These are phyloP conservation scores for Tenualosa thibaudeaui DNA, from an alignment of 2,797 vertebrate species.

Conservation along the genomic window DNA sequence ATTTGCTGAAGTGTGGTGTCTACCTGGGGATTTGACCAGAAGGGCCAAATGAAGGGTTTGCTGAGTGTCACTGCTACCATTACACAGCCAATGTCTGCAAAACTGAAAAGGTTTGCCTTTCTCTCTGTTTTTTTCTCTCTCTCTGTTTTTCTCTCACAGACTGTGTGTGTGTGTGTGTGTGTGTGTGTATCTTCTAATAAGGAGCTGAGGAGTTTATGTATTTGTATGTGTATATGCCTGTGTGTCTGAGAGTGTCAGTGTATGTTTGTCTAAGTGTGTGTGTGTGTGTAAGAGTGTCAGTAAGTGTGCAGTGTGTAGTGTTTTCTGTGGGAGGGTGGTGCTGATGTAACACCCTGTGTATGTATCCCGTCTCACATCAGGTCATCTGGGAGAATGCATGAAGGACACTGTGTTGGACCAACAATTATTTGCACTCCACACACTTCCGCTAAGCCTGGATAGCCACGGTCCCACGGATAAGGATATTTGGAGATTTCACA, in stretches of 20 bases:
- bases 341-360: conserved; percentile 18
- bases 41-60: not conserved
- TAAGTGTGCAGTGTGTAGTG: not conserved
- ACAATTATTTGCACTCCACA: not conserved
- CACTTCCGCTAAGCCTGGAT: not conserved
- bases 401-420: not conserved
- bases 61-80: not conserved
- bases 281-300: not conserved
- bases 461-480: not conserved
- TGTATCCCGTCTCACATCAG: conserved; percentile 49
- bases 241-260: too few relatives aligned
- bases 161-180: not conserved
- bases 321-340: conserved; percentile 2
- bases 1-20: not conserved
- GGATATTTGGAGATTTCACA: not conserved
- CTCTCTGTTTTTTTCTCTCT: not conserved
- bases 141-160: not conserved
- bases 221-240: not conserved
- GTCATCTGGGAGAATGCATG: conserved; percentile 55
- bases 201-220: not conserved
- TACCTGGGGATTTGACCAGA: not conserved
- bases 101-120: not conserved
- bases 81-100: not conserved
- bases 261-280: not conserved
- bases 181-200: too few relatives aligned